phyloP scores from a whole-genome alignment of 2,888 invertebrate species.

The Agonopterix alstromeriana region DNA sequence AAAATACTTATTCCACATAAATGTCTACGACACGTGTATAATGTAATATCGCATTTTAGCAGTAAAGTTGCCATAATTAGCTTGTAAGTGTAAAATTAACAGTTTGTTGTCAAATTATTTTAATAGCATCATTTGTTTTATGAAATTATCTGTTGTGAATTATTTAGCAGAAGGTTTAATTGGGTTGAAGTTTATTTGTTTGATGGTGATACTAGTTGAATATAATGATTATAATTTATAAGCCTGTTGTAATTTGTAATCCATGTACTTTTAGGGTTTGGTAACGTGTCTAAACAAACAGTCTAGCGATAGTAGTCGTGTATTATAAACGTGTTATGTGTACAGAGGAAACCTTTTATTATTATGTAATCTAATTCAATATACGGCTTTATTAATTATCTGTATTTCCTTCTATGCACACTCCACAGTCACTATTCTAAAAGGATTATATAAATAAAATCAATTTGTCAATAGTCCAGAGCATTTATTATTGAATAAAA shows the following conservation, averaged over 20 bases:
- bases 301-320: conserved; percentile 40
- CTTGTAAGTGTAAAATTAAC: conserved; percentile 23
- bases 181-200: conserved; percentile 41
- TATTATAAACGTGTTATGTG: conserved; percentile 58
- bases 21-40: no score
- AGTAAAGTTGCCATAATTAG: conserved; percentile 45
- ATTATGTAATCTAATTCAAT: conserved; percentile 55
- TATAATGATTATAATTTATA: conserved; percentile 41
- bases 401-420: conserved; percentile 14
- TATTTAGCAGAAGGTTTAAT: conserved; percentile 48
- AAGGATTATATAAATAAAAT: conserved; percentile 18
- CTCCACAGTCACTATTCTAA: neutral
- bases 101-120: conserved; percentile 34
- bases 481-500: conserved; percentile 74
- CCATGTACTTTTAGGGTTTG: conserved; percentile 32
- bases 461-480: conserved; percentile 42
- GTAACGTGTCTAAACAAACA: conserved; percentile 30
- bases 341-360: conserved; percentile 53
- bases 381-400: conserved; percentile 59
- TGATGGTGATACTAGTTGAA: conserved; percentile 63
- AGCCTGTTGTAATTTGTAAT: conserved; percentile 48
- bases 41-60: no score
- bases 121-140: conserved; percentile 15
- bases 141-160: conserved; percentile 50
- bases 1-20: conserved; percentile 10